A percentile compares a stretch with the other conserved stretches of the same genome.
Evolutionary conservation across 2,888 invertebrate genomes (phyloP).

Genomic region (Julus scanicus): DNA sequence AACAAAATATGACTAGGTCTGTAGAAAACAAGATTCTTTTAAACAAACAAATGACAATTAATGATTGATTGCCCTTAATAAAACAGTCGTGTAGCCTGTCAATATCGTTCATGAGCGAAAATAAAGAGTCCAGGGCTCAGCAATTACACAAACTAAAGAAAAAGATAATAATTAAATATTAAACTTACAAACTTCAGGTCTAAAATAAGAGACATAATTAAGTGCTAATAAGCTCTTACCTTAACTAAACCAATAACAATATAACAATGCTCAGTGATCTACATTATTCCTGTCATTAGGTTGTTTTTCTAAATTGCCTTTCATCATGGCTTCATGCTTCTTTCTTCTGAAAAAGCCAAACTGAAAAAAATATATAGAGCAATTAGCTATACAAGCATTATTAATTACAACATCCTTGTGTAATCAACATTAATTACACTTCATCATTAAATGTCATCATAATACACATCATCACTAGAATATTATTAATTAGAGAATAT

Average conservation of each 20-base stretch:
- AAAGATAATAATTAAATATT: too few species aligned
- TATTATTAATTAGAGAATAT: too few species aligned
- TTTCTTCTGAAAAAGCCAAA: constrained; percentile 58
- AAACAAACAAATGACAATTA: too few species aligned
- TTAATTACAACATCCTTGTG: too few species aligned
- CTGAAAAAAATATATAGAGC: too few species aligned
- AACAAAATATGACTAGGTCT: constrained; percentile 16
- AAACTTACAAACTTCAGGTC: background rate
- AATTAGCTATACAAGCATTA: too few species aligned
- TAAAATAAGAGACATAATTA: background rate
- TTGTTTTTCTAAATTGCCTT: constrained; percentile 57
- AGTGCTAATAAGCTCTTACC: background rate
- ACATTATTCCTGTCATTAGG: constrained; percentile 56
- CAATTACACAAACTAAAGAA: background rate
- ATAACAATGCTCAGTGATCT: constrained; percentile 54
- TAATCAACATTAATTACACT: too few species aligned
- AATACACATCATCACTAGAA: too few species aligned
- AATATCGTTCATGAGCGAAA: background rate
- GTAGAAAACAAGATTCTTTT: too few species aligned
- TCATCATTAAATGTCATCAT: too few species aligned
- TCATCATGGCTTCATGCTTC: constrained; percentile 57
- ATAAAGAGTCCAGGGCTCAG: background rate
- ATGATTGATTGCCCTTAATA: background rate
- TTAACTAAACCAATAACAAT: constrained; percentile 18
- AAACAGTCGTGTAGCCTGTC: background rate